A percentile compares a stretch with the other conserved stretches of the same genome.
Conservation (phyloP, 2,888 invertebrate species). For the Mesorhabditis sp. region DNA sequence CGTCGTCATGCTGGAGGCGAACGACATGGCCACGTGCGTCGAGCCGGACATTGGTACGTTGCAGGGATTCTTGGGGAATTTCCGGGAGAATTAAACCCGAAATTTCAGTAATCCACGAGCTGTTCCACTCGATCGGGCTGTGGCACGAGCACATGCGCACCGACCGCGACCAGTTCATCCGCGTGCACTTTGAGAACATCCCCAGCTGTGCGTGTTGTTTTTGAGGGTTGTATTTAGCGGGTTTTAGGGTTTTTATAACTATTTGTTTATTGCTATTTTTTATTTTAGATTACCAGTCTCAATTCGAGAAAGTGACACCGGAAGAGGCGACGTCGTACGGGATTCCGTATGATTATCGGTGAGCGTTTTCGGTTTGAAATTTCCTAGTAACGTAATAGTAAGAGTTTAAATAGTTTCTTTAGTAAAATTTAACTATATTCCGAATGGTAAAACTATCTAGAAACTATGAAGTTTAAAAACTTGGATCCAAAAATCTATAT, state of each 20-base stretch:
- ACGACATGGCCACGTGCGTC: slow-evolving; percentile 39
- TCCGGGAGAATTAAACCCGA: no score
- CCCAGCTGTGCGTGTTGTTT: slow-evolving; percentile 11
- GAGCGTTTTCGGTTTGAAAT: slow-evolving; percentile 12
- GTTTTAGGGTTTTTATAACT: not conserved
- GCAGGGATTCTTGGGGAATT: not conserved
- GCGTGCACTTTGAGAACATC: slow-evolving; percentile 49
- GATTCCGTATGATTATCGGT: slow-evolving; percentile 43
- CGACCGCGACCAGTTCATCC: slow-evolving; percentile 49
- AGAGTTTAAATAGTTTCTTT: no score
- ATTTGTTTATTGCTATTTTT: not conserved
- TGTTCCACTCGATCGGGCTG: slow-evolving; percentile 45
- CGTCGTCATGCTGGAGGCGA: slow-evolving; percentile 53
- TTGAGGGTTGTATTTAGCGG: not conserved
- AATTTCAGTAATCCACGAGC: slow-evolving; percentile 46
- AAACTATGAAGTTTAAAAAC: not conserved
- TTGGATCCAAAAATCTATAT: slow-evolving; percentile 11
- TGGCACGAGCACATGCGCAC: slow-evolving; percentile 56
- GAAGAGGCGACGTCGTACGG: slow-evolving; percentile 43
- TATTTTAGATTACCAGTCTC: slow-evolving; percentile 26
- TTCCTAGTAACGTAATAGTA: not conserved
- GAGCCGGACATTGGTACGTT: slow-evolving; percentile 18
- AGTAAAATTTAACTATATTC: no score
- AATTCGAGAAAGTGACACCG: slow-evolving; percentile 42
- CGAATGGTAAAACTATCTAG: no score